Percentiles rank a stretch among this genome's conserved stretches.
Evolutionary conservation across 2,888 invertebrate species (phyloP).

Genomic region (Eugnorisma glareosa): DNA sequence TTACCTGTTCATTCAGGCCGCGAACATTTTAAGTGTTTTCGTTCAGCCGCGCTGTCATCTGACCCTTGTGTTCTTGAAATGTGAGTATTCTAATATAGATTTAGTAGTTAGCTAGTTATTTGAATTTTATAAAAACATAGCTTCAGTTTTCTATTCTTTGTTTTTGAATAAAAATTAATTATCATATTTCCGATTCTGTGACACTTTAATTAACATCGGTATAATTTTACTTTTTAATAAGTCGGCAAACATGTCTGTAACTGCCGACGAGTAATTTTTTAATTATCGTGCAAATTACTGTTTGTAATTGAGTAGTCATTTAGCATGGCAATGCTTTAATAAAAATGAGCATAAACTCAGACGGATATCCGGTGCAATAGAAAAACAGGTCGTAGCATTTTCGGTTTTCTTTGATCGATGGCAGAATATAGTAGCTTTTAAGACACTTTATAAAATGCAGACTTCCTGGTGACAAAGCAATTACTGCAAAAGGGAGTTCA

Average conservation of each 20-base stretch:
- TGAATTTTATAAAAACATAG: neutral
- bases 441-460: neutral
- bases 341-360: neutral
- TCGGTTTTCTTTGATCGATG: neutral
- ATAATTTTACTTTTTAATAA: constrained; percentile 4
- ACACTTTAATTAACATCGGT: constrained; percentile 3
- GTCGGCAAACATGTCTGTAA: constrained; percentile 1
- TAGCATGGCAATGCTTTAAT: neutral
- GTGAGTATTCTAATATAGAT: constrained; percentile 35
- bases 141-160: neutral
- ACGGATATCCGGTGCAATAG: neutral
- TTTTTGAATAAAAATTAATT: neutral
- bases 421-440: neutral
- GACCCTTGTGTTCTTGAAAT: constrained; percentile 9
- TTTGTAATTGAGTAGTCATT: neutral
- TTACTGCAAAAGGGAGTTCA: neutral
- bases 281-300: constrained; percentile 3
- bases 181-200: neutral
- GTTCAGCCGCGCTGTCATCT: constrained; percentile 7
- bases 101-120: neutral
- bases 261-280: constrained; percentile 7
- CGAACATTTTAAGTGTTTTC: constrained; percentile 28
- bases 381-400: neutral
- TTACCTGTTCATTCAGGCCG: constrained; percentile 47
- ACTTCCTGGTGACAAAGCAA: neutral